These are phyloP conservation scores for Anseranas semipalmata DNA, from an alignment of 2,113 vertebrate species.

Conservation along the genomic window DNA sequence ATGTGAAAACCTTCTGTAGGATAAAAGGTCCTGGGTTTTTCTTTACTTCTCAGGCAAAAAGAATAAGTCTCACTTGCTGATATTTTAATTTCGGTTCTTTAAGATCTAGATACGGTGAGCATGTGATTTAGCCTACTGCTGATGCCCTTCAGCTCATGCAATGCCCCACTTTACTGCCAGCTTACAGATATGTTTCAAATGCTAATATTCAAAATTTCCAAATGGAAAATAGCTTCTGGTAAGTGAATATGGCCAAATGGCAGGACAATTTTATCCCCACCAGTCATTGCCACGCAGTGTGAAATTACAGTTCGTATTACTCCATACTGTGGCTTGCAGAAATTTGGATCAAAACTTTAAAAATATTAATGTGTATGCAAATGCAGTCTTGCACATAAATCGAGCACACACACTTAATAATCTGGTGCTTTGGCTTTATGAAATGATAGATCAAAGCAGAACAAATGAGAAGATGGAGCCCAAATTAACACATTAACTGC, in stretches of 20 bases:
- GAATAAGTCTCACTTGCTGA: background rate
- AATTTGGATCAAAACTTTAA: constrained; percentile 54
- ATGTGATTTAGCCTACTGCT: background rate
- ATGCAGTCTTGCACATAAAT: constrained; percentile 48
- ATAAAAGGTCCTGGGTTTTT: background rate
- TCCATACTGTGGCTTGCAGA: constrained; percentile 50
- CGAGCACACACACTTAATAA: constrained; percentile 33
- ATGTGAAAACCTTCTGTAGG: background rate
- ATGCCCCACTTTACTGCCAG: background rate
- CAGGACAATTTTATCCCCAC: constrained; percentile 50
- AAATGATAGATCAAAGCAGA: constrained; percentile 64
- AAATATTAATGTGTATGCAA: constrained; percentile 61
- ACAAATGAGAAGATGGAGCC: constrained; percentile 69
- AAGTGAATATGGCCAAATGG: constrained; percentile 21
- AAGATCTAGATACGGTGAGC: background rate
- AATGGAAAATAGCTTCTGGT: constrained; percentile 67
- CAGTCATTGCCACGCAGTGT: background rate
- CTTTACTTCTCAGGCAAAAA: background rate
- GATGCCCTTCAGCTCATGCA: background rate
- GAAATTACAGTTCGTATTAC: constrained; percentile 24
- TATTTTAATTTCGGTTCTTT: background rate
- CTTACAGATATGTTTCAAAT: constrained; percentile 13
- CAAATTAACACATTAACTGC: constrained; percentile 71
- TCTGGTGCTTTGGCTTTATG: constrained; percentile 31
- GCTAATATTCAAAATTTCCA: constrained; percentile 47